These are phyloP conservation scores for Hippolais icterina DNA, from an alignment of 2,113 vertebrate genomes.

Conservation along the genomic window DNA sequence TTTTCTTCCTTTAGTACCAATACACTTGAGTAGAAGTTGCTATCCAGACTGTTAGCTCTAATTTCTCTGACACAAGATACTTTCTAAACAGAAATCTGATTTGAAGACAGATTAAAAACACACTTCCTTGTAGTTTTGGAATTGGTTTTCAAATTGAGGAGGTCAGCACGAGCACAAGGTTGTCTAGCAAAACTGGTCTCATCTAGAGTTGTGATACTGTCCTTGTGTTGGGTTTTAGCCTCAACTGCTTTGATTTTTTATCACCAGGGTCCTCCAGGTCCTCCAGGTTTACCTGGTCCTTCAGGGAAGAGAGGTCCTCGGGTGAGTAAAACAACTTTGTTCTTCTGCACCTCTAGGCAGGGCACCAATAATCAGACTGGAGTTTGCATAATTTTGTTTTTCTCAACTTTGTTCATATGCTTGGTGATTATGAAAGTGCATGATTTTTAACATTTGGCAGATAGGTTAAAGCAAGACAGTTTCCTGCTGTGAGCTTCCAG, in stretches of 20 bases:
- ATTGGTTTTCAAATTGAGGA: neutral
- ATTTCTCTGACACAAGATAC: neutral
- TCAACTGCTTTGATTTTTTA: slow-evolving; percentile 53
- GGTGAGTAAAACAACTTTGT: slow-evolving; percentile 79
- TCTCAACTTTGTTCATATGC: neutral
- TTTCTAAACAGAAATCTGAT: slow-evolving; percentile 13
- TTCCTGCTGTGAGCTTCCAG: neutral
- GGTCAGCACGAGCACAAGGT: neutral
- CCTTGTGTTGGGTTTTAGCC: neutral
- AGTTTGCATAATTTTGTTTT: neutral
- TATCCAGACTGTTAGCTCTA: slow-evolving; percentile 21
- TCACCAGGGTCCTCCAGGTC: slow-evolving; percentile 89
- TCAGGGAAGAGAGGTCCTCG: slow-evolving; percentile 89
- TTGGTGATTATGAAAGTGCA: neutral
- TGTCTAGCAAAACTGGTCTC: neutral
- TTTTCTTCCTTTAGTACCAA: slow-evolving; percentile 22
- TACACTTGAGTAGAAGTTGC: slow-evolving; percentile 35
- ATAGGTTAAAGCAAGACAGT: neutral
- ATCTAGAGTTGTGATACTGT: neutral
- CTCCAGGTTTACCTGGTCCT: slow-evolving; percentile 88
- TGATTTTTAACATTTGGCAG: neutral
- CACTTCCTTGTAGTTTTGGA: neutral
- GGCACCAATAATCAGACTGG: neutral
- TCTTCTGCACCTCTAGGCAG: neutral
- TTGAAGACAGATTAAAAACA: slow-evolving; percentile 28